Percentiles rank a stretch among this genome's conserved stretches.
Evolutionary conservation across 2,888 invertebrate genomes (phyloP).

Genomic region (Amphipoea oculea): DNA sequence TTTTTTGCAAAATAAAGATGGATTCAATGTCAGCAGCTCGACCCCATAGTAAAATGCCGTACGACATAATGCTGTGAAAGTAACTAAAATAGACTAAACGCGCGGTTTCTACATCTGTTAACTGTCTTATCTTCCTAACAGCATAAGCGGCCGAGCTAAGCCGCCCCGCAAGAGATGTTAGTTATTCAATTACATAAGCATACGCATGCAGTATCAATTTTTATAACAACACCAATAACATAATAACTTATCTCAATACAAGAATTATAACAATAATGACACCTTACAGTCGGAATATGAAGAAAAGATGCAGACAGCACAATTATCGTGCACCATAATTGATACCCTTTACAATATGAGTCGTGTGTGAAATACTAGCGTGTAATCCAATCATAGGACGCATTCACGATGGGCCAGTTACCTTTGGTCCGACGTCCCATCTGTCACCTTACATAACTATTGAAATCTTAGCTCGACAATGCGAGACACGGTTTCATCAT

Average conservation of each 20-base stretch:
- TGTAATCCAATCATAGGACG: constrained; percentile 62
- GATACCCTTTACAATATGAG: constrained; percentile 57
- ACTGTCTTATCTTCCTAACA: too few relatives aligned
- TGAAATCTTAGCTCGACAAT: constrained; percentile 62
- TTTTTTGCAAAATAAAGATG: too few relatives aligned
- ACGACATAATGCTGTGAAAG: too few relatives aligned
- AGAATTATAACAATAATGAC: constrained; percentile 44
- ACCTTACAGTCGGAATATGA: constrained; percentile 25
- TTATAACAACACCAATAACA: constrained; percentile 11
- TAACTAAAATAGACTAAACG: too few relatives aligned
- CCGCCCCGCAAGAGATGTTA: too few relatives aligned
- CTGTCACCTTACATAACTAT: constrained; percentile 71
- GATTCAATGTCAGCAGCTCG: too few relatives aligned
- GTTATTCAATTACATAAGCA: not conserved
- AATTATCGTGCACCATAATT: constrained; percentile 52
- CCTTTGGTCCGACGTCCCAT: constrained; percentile 69
- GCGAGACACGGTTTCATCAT: constrained; percentile 61
- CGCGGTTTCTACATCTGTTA: too few relatives aligned
- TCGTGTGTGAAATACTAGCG: constrained; percentile 54
- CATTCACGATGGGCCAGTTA: constrained; percentile 66
- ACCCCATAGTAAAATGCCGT: too few relatives aligned
- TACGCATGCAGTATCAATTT: not conserved
- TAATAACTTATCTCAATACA: constrained; percentile 14
- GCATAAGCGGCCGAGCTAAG: too few relatives aligned
- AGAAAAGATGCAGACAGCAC: constrained; percentile 48